phyloP scores from a whole-genome alignment of 2,113 vertebrate species.

The Saccopteryx leptura region DNA sequence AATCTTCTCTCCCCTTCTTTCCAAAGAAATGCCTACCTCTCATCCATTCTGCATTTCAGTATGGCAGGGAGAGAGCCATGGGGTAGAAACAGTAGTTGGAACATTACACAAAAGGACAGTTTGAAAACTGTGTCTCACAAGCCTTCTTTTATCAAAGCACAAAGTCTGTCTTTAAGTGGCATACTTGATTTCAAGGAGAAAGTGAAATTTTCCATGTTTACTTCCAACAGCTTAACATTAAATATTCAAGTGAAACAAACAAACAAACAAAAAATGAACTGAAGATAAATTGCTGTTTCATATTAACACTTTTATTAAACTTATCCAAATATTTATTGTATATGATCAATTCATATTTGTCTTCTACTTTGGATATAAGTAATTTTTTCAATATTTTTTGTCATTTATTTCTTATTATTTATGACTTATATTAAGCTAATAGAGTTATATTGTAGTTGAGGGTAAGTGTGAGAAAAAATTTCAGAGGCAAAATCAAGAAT shows the following conservation, averaged over 20 bases:
- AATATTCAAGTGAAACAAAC: background rate
- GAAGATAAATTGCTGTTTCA: background rate
- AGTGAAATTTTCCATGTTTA: background rate
- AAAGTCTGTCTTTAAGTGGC: background rate
- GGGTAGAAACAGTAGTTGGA: background rate
- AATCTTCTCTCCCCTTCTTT: background rate
- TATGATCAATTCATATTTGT: background rate
- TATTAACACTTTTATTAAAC: background rate
- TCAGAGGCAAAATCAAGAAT: background rate
- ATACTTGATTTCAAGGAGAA: conserved; percentile 8
- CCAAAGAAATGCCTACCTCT: background rate
- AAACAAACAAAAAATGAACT: background rate
- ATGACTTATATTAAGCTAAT: background rate
- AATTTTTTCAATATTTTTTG: conserved; percentile 36
- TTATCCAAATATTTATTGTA: background rate
- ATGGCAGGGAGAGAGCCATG: background rate
- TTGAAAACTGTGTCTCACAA: background rate
- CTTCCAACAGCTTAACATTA: background rate
- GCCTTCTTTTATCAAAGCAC: conserved; percentile 38
- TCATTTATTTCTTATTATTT: background rate
- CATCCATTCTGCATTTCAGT: background rate
- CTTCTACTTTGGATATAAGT: background rate
- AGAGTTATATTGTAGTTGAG: background rate
- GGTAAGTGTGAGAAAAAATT: background rate
- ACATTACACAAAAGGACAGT: background rate